These are phyloP conservation scores for Callinectes sapidus DNA, from an alignment of 2,888 invertebrate genomes.

Conservation along the genomic window DNA sequence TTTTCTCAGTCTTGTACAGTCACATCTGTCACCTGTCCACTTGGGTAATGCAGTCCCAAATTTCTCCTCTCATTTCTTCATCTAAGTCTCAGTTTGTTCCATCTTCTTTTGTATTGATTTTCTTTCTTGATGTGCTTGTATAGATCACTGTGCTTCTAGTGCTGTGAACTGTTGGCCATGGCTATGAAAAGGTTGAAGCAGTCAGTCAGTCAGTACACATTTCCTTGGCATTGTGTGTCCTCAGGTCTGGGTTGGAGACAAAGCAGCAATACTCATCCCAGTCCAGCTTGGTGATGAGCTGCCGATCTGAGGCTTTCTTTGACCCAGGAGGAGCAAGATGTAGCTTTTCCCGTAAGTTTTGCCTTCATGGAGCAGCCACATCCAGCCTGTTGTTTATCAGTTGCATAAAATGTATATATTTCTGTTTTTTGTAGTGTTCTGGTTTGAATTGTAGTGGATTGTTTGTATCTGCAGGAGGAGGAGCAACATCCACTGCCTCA, in stretches of 20 bases:
- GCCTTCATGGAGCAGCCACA: not conserved
- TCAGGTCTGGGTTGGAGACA: slow-evolving; percentile 28
- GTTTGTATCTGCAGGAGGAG: slow-evolving; percentile 38
- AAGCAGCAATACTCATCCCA: slow-evolving; percentile 34
- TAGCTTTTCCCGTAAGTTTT: slow-evolving; percentile 45
- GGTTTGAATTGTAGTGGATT: not conserved
- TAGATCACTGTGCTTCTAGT: too few relatives aligned
- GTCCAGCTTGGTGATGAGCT: slow-evolving; percentile 50
- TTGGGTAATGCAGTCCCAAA: too few relatives aligned
- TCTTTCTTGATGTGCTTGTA: too few relatives aligned
- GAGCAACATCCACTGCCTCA: slow-evolving; percentile 54
- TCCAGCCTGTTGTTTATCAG: not conserved
- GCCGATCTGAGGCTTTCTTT: slow-evolving; percentile 42
- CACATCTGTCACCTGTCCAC: too few relatives aligned
- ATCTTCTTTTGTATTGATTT: too few relatives aligned
- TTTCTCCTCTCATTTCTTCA: too few relatives aligned
- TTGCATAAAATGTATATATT: not conserved
- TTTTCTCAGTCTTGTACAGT: too few relatives aligned
- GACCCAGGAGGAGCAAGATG: slow-evolving; percentile 34
- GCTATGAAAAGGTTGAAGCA: too few relatives aligned
- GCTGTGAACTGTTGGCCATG: too few relatives aligned
- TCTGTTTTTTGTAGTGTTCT: not conserved
- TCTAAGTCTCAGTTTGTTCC: too few relatives aligned
- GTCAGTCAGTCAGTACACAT: not conserved
- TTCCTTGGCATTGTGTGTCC: not conserved